A percentile compares a stretch with the other conserved stretches of the same genome.
Conservation (phyloP, 2,888 invertebrate species). For the Acrobeloides nanus region DNA sequence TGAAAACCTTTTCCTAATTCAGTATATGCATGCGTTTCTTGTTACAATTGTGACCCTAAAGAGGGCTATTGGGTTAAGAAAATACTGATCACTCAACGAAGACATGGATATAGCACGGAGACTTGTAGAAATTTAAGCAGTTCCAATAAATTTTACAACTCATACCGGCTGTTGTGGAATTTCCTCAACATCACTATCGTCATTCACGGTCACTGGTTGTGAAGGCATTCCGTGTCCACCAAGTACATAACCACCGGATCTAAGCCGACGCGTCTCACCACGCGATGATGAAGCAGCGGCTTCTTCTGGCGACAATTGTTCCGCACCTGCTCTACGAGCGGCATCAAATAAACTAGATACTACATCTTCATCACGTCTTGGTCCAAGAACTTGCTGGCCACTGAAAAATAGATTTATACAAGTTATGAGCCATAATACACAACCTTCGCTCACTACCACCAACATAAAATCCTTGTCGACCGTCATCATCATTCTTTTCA, state of each 20-base stretch:
- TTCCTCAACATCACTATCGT: neutral
- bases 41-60: too few relatives aligned
- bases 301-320: conserved; percentile 25
- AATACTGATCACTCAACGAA: too few relatives aligned
- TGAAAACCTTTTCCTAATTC: too few relatives aligned
- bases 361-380: conserved; percentile 21
- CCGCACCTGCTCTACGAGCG: conserved; percentile 31
- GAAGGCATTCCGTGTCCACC: conserved; percentile 7
- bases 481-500: conserved; percentile 14
- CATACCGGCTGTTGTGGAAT: too few relatives aligned
- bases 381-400: conserved; percentile 47
- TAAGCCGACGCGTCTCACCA: too few relatives aligned
- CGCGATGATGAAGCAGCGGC: too few relatives aligned
- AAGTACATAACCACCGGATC: conserved; percentile 8
- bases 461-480: conserved; percentile 41
- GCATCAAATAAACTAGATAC: conserved; percentile 22
- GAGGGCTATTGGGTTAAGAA: too few relatives aligned
- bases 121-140: too few relatives aligned
- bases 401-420: conserved; percentile 20
- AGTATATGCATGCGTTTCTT: too few relatives aligned
- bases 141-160: too few relatives aligned
- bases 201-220: neutral
- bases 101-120: too few relatives aligned
- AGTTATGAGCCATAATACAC: conserved; percentile 5
- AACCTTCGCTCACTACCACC: conserved; percentile 40